Evolutionary conservation across 2,888 invertebrate species (phyloP).

Genomic region (Nysson spinosus): DNA sequence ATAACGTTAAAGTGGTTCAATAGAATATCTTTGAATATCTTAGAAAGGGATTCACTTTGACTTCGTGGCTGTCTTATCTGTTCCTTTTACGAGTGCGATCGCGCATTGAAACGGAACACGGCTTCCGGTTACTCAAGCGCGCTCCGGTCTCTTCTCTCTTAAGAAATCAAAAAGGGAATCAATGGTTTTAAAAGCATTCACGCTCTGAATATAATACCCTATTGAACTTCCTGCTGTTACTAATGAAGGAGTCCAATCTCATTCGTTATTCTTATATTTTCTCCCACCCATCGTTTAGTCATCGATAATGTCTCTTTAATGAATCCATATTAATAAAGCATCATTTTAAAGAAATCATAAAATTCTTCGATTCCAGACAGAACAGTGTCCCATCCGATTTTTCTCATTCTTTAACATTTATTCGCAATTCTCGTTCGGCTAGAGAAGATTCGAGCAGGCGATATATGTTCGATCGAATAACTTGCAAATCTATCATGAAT

Average conservation of each 20-base stretch:
- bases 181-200: conserved; percentile 40
- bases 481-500: no score
- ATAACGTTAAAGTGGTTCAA: conserved; percentile 36
- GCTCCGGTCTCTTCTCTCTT: conserved; percentile 23
- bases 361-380: no score
- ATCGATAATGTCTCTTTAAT: conserved; percentile 17
- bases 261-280: conserved; percentile 3
- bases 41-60: conserved; percentile 41
- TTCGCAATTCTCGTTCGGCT: no score
- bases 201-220: conserved; percentile 23
- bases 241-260: conserved; percentile 26
- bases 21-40: no score
- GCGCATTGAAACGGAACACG: conserved; percentile 55
- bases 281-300: conserved; percentile 15
- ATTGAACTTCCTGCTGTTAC: background rate
- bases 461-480: no score
- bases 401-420: no score
- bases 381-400: no score
- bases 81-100: conserved; percentile 45
- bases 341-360: no score
- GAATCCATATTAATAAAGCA: no score
- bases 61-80: conserved; percentile 42
- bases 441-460: no score
- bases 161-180: conserved; percentile 39
- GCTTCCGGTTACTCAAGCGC: conserved; percentile 49